Evolutionary conservation across 2,113 vertebrate genomes (phyloP), one percentile per base, ranked within the genome.

Genomic region (Eulemur macaco): DNA sequence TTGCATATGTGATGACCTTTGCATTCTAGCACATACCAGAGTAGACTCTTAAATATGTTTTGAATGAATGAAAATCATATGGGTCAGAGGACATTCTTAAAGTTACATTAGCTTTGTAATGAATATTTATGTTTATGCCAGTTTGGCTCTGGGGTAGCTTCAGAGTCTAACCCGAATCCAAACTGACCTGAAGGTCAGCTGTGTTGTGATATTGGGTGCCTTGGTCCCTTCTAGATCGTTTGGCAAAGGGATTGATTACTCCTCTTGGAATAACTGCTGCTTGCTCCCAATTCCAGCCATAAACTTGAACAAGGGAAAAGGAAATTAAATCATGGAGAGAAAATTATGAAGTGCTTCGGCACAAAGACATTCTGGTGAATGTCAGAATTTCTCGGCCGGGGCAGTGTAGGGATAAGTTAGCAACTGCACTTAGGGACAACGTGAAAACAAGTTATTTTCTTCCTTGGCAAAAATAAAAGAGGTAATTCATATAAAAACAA

Each of bases 401-500:
- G 3, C 13, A 5, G 14, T 25, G 4, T 29, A 90, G 42, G 34
- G 27, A 84, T 82, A 71, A 58, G 37, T 92, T 39, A 93, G 12
- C 42, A 63, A 74, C 6, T 45, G 29, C 12, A 71, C 8, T 80
- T 64, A 95, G 42, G 14, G 27, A 64, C 39, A 84, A 69, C 31
- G 21, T 56, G 29, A 45, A 71, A 80, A 60, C 29, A 60, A 78
- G 15, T 54, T 84, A 5, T 66, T 96, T 81, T 58, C 50, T 95
- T 74, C 13, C 68, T 96, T 89, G 91, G 58, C 20, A 85, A 90
- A 78, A 93, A 21, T 58, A 50, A 91, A 74, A 52, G n/a, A 56
- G 3, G 7, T 50, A 86, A 96, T 87, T 95, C 80, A 81, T 81
- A 56, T 31, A 52, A 97, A 94, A 87, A n/a, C 45, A 88, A 56